Base-by-base conservation (phyloP, 2,113 vertebrate species). In the Saguinus imperator region DNA sequence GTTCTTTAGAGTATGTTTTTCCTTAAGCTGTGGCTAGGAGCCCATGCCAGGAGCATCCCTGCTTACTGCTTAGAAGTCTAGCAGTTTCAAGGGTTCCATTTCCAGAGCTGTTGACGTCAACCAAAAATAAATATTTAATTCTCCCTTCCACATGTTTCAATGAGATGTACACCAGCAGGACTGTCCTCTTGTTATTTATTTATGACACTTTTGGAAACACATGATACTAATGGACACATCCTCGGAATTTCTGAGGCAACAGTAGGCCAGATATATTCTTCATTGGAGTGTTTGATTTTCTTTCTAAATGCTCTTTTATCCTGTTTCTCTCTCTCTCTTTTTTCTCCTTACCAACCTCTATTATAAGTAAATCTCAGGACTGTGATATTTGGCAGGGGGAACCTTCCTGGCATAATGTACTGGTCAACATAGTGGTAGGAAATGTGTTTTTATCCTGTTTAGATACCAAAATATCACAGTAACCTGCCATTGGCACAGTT, bases 151-250 rank as follows among this genome's bases (percentile, higher is more conserved):
- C 25, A 37, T 73, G 84, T 96, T 85, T 45, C 29, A 68, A 7
- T 50, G 58, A 16, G 21, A 16, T 58, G 10, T 58, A 48, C 17
- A 76, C 37, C 14, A 80, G 55, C 48, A 87, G 66, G 92, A 35
- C 77, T 73, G 14, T 18, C 16, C 27, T 37, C 32, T 43, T 77
- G 64, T 84, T 94, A 32, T 32, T 40, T 79, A 80, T 85, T 79
- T 95, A 66, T 93, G 93, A 76, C 23, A 40, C 86, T 87, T 81
- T 86, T 92, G n/a, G 86, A 91, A 96, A 87, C 40, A 18, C 17
- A 2, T 5, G 48, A n/a, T 61, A 23, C 27, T 64, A 83, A 43
- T 45, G 58, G 61, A 37, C 77, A 27, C 48, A 20, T 3, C 7
- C 58, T 48, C 16, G 18, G 29, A 40, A 45, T 45, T 45, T 37